Base-by-base conservation (phyloP, 1,140 invertebrate species). In the Pemphigus obesinymphae region DNA sequence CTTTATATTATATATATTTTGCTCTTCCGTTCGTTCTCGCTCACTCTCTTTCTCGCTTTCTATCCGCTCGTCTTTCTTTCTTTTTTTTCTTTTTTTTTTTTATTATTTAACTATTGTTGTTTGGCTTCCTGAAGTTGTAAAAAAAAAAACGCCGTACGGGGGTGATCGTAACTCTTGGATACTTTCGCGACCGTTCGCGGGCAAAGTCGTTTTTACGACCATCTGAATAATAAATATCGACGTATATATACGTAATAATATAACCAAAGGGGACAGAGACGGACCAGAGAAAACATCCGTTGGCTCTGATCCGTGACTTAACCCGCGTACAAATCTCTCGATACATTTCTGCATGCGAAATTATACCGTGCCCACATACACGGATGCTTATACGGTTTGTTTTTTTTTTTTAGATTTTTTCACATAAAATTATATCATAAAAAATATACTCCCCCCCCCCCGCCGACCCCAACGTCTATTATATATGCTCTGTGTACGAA, bases 201-300 rank as follows among this genome's bases (percentile, higher is more conserved):
- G 37, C 8, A 13, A 45, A 80, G 55, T 80, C 76, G 37, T 20
- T 80, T 80, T 80, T 80, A 80, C 37, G 50, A 63, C 55, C 53
- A 63, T 80, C 53, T 80, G 76, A 80, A 80, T 80, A 80, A 80
- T 80, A 80, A 80, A 80, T 80, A 80, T 80, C 76, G 76, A 31
- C 40, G 34, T 45, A n/a, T 61, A 29, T 55, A 55, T 6, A 70
- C 15, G 20, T 26, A 55, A 26, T 26, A 23, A 55, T 55, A 31
- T 29, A 11, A 31, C 53, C 15, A 58, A 34, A 43, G 34, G 23
- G 76, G 76, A 80, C 23, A 23, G 7, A 20, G 11, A 78, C 13
- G 55, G n/a, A n/a, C n/a, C n/a, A n/a, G n/a, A 80, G 55, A 80
- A 78, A 80, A 61, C 55, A 63, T 80, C 76, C 76, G 76, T 61